Percentiles rank a stretch among this genome's conserved stretches.
Conservation (phyloP, 2,888 invertebrate genomes). For the Agrochola litura region DNA sequence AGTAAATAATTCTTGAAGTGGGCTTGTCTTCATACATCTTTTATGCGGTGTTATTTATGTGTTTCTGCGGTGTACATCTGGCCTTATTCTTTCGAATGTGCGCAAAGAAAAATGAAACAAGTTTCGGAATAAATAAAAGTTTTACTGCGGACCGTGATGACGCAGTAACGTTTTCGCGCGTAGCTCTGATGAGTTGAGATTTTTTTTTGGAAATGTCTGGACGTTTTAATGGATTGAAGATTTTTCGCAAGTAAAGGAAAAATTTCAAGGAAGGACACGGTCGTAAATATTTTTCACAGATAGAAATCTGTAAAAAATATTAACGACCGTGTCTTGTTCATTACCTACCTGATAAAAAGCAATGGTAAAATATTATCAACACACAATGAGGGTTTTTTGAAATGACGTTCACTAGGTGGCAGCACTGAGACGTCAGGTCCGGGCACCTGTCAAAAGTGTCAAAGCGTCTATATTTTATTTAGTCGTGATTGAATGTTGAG, state of each 20-base stretch:
- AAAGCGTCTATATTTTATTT: too few relatives aligned
- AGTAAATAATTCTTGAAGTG: constrained; percentile 79
- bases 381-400: too few relatives aligned
- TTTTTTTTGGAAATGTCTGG: constrained; percentile 6
- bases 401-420: too few relatives aligned
- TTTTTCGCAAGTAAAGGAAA: too few relatives aligned
- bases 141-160: constrained; percentile 79
- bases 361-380: too few relatives aligned
- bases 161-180: constrained; percentile 79
- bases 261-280: too few relatives aligned
- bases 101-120: constrained; percentile 86
- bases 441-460: too few relatives aligned
- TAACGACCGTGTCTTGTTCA: background rate
- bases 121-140: constrained; percentile 88
- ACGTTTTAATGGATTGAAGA: background rate
- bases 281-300: too few relatives aligned
- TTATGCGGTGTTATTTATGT: constrained; percentile 82
- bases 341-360: background rate
- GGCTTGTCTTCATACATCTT: constrained; percentile 80
- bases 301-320: background rate
- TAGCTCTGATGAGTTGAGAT: constrained; percentile 69
- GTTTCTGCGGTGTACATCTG: constrained; percentile 69
- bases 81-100: constrained; percentile 76
- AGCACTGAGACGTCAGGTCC: too few relatives aligned
- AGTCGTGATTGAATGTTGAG: too few relatives aligned